Evolutionary conservation across 2,888 invertebrate species (phyloP).

Genomic region (Andrena fulva): DNA sequence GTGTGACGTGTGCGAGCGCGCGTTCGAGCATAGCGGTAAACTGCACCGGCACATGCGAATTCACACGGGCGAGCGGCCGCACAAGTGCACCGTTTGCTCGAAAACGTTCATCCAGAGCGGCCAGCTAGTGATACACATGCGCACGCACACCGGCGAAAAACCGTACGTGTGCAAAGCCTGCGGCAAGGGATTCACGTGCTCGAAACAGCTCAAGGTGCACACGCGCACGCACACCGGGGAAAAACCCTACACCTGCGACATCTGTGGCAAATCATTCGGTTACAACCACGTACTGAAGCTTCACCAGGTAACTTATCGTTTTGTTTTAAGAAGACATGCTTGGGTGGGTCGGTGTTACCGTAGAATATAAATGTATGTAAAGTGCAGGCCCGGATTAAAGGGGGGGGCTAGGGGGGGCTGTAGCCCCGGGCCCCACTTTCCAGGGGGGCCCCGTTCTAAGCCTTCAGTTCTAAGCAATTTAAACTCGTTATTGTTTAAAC

Average conservation of each 20-base stretch:
- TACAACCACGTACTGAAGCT: slow-evolving; percentile 96
- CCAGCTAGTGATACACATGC: slow-evolving; percentile 95
- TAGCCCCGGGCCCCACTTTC: too few relatives aligned
- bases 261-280: slow-evolving; percentile 95
- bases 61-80: slow-evolving; percentile 95
- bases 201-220: slow-evolving; percentile 96
- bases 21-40: slow-evolving; percentile 96
- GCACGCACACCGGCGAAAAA: slow-evolving; percentile 95
- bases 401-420: too few relatives aligned
- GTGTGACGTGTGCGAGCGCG: slow-evolving; percentile 94
- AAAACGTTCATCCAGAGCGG: slow-evolving; percentile 97
- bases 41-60: slow-evolving; percentile 96
- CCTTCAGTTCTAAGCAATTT: too few relatives aligned
- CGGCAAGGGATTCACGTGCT: slow-evolving; percentile 96
- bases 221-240: slow-evolving; percentile 96
- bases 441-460: too few relatives aligned
- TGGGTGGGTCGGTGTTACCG: too few relatives aligned
- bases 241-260: slow-evolving; percentile 96
- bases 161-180: slow-evolving; percentile 93
- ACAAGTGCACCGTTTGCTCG: slow-evolving; percentile 94
- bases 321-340: not conserved
- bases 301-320: slow-evolving; percentile 87
- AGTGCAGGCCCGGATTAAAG: too few relatives aligned
- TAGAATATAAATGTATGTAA: too few relatives aligned
- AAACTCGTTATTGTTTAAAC: too few relatives aligned